Base-by-base conservation (phyloP, 1,140 invertebrate species). In the Heliconius hewitsoni region DNA sequence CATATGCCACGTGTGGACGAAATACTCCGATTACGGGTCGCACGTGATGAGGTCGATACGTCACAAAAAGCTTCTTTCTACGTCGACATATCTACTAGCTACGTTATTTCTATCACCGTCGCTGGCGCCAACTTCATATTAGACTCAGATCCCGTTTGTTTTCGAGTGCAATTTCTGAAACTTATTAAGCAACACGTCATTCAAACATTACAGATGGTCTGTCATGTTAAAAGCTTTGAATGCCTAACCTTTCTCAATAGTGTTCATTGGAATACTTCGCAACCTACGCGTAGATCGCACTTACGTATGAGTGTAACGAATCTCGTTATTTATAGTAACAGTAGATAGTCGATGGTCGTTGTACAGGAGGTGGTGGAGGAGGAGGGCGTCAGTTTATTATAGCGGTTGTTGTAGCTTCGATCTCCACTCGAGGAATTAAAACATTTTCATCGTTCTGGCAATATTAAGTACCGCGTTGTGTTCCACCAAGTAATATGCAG, bases 61-160 rank as follows among this genome's bases (percentile, higher is more conserved):
- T 88, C 80, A 81, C 80, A 81, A 81, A 83, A 83, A 83, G 82
- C 84, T 90, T 87, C 84, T 86, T 90, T 87, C 85, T 86, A 83
- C 85, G 88, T 90, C 88, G 90, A 90, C 88, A 89, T 91, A 87
- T 91, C 79, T 90, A 86, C 80, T 82, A 84, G 87, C 83, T 81
- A 77, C 84, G 88, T 89, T 92, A 93, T 93, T 93, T 91, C 86
- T 91, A 89, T 87, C 87, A 73, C 66, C 84, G 85, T 81, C 77
- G 79, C 85, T 82, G 85, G 84, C 87, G 88, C 90, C 90, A 90
- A 91, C 86, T 92, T 89, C 90, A 91, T 90, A 91, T 87, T 89
- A 84, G 85, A 85, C 78, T 77, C 86, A 89, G 89, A 83, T 88
- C 90, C 91, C 89, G 88, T 90, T 83, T 89, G 90, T 85, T 89